Evolutionary conservation across 2,113 vertebrate genomes (phyloP).

Genomic region (Onychostoma macrolepis): DNA sequence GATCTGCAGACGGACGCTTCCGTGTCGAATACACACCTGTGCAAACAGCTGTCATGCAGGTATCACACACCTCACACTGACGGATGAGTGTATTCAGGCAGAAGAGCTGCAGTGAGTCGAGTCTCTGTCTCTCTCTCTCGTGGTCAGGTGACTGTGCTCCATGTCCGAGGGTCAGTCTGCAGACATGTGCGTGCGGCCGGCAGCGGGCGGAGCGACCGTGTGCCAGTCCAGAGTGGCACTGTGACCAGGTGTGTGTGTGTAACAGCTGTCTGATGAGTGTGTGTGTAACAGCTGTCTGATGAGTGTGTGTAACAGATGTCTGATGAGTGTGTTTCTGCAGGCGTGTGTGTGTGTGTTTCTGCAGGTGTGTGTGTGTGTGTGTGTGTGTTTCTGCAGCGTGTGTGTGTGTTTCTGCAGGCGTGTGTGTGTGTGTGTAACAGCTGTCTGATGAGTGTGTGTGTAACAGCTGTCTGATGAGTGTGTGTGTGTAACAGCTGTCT

Average conservation of each 20-base stretch:
- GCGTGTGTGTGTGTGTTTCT: too few relatives aligned
- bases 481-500: too few relatives aligned
- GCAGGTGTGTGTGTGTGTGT: too few relatives aligned
- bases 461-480: too few relatives aligned
- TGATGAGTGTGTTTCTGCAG: too few relatives aligned
- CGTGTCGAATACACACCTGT: constrained; percentile 88
- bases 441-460: too few relatives aligned
- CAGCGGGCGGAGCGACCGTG: constrained; percentile 83
- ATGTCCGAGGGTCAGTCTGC: constrained; percentile 88
- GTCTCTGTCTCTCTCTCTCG: neutral
- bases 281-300: too few relatives aligned
- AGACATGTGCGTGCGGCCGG: constrained; percentile 87
- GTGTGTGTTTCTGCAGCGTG: too few relatives aligned
- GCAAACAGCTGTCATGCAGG: constrained; percentile 83
- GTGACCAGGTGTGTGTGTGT: constrained; percentile 76
- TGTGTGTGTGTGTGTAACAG: too few relatives aligned
- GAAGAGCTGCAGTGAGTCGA: neutral
- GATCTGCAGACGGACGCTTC: constrained; percentile 77
- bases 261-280: neutral
- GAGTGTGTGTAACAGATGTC: too few relatives aligned
- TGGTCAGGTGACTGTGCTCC: constrained; percentile 81
- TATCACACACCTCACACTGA: constrained; percentile 61
- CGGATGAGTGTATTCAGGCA: neutral
- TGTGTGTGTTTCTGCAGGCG: too few relatives aligned
- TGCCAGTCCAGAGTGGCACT: constrained; percentile 88